Evolutionary conservation across 2,113 vertebrate genomes (phyloP).

Genomic region (cat (Felis catus)): DNA sequence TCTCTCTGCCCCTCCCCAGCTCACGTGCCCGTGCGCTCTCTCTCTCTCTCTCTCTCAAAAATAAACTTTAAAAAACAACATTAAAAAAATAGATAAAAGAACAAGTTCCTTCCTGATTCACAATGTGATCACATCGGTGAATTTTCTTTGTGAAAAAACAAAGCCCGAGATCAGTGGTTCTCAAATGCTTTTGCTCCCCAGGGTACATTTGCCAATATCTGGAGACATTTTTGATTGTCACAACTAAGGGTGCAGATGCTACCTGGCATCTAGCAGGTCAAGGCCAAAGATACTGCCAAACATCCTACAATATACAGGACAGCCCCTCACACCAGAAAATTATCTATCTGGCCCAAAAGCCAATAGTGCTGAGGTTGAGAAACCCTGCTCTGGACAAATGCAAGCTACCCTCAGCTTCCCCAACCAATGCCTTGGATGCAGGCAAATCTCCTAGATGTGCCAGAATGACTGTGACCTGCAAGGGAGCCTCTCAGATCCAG

Average conservation of each 20-base stretch:
- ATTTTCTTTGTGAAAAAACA: neutral
- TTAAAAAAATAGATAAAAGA: neutral
- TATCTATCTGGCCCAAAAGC: neutral
- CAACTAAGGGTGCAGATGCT: neutral
- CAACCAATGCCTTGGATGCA: neutral
- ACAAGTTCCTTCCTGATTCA: neutral
- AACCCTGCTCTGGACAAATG: neutral
- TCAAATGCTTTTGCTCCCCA: neutral
- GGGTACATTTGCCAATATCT: neutral
- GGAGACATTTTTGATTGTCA: neutral
- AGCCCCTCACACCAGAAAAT: neutral
- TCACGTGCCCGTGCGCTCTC: too few relatives aligned
- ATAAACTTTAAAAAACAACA: too few relatives aligned
- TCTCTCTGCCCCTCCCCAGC: too few relatives aligned
- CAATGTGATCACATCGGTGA: neutral
- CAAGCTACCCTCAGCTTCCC: neutral
- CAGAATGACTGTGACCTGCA: neutral
- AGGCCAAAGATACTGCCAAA: neutral
- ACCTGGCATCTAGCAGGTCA: neutral
- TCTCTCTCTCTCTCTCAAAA: too few relatives aligned
- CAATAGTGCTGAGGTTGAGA: neutral
- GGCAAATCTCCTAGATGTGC: neutral
- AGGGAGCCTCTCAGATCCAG: neutral
- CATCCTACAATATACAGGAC: neutral
- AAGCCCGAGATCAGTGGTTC: neutral